Evolutionary conservation across 1,140 invertebrate genomes (phyloP), one percentile per base, ranked within the genome.

Genomic region (Diuraphis noxia): DNA sequence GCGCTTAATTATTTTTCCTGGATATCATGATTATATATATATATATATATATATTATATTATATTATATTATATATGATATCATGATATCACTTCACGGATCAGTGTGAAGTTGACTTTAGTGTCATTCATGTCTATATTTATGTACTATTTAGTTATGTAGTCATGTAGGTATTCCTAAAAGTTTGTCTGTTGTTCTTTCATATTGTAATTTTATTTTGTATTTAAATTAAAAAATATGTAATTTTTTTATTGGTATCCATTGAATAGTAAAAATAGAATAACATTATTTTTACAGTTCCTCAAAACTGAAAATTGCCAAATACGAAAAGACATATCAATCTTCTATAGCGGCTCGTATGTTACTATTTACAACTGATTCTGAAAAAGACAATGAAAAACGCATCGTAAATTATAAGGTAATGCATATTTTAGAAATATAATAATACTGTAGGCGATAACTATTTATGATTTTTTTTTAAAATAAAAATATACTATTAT

Each of bases 321-420:
- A 82, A n/a, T 91, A 91, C 34, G 72, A 91, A 91, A 91, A 91
- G 40, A 49, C 89, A 21, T 91, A 91, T 82, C 72, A 81, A 82
- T 91, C 89, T 9, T 91, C 89, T 17, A 25, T 91, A 38, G 89
- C 89, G 5, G 36, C 72, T 82, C 89, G 34, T 25, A 40, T 91
- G 77, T 41, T 88, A 40, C 38, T 88, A 40, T 88, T 88, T 8
- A 88, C 86, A 17, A 5, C 46, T 34, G 36, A 88, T 38, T 40
- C 36, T 19, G 86, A 88, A 63, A 88, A 63, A 30, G 85, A 56
- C 13, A 87, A 87, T 30, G 36, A 17, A 13, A 63, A 88, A 13
- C 52, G 25, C n/a, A 38, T 40, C 5, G 6, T 63, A 25, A 23
- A 63, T 30, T 7, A 40, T 49, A 56, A 88, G 86, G 86, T 88